phyloP scores from a whole-genome alignment of 2,888 invertebrate genomes.

The Nemotelus nigrinus region DNA sequence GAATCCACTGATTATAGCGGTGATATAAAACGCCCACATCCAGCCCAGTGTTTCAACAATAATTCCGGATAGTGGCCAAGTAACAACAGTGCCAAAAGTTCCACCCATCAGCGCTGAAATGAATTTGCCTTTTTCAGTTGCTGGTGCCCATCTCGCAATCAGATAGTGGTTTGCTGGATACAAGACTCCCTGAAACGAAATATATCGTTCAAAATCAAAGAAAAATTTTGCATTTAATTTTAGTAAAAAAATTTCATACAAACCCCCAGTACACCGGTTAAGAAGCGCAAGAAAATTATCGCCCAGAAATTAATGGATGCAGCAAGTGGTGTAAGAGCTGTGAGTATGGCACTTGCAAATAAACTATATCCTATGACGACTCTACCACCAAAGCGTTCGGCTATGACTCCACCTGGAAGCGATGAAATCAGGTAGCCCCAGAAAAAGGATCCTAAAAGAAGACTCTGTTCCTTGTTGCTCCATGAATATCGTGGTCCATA shows the following conservation, averaged over 20 bases:
- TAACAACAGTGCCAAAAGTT: constrained; percentile 75
- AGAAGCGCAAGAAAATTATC: constrained; percentile 69
- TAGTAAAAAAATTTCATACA: constrained; percentile 54
- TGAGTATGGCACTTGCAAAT: constrained; percentile 68
- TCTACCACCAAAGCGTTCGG: constrained; percentile 73
- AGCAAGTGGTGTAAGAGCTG: constrained; percentile 70
- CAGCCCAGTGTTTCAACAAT: constrained; percentile 73
- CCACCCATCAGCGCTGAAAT: constrained; percentile 78
- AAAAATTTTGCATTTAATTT: background rate
- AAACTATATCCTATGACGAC: constrained; percentile 68
- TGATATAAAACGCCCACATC: constrained; percentile 75
- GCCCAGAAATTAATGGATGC: constrained; percentile 69
- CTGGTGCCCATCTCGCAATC: constrained; percentile 78
- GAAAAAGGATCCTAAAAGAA: constrained; percentile 74
- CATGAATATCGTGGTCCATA: constrained; percentile 68
- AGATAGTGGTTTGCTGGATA: constrained; percentile 74
- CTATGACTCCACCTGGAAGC: constrained; percentile 72
- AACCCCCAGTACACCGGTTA: constrained; percentile 73
- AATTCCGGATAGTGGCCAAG: constrained; percentile 74
- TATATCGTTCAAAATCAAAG: constrained; percentile 8
- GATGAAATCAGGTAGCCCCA: constrained; percentile 78
- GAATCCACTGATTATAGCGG: constrained; percentile 68
- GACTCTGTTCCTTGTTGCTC: constrained; percentile 71
- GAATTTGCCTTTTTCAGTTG: constrained; percentile 78
- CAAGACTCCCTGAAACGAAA: constrained; percentile 67